A percentile compares a stretch with the other conserved stretches of the same genome.
These are phyloP conservation scores for Drosophila mauritiana DNA, from an alignment of 1,140 invertebrate species.

Conservation along the genomic window DNA sequence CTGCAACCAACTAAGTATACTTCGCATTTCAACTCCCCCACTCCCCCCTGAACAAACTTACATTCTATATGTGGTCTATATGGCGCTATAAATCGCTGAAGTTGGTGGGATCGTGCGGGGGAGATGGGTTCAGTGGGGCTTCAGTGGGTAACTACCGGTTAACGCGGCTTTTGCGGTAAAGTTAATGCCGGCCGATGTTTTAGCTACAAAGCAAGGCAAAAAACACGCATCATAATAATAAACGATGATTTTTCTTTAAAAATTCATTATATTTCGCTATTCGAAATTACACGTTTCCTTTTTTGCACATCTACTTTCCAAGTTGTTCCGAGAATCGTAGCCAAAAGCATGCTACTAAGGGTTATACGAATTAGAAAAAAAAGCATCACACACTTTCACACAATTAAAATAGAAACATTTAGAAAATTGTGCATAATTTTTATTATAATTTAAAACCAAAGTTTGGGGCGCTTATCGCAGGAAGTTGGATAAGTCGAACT, in stretches of 20 bases:
- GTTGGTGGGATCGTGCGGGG: slow-evolving; percentile 3
- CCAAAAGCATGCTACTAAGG: not conserved
- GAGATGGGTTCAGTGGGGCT: not conserved
- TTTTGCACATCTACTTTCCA: not conserved
- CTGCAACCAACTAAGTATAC: slow-evolving; percentile 40
- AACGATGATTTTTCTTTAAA: slow-evolving; percentile 9
- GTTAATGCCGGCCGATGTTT: slow-evolving; percentile 8
- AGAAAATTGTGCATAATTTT: too few species aligned
- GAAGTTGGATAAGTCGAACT: not conserved
- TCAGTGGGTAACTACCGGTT: slow-evolving; percentile 47
- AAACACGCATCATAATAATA: slow-evolving; percentile 5
- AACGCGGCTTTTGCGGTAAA: slow-evolving; percentile 44
- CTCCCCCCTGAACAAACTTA: not conserved
- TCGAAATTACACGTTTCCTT: slow-evolving; percentile 5
- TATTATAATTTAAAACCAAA: not conserved
- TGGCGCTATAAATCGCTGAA: slow-evolving; percentile 41
- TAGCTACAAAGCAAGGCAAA: not conserved
- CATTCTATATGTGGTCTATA: slow-evolving; percentile 24
- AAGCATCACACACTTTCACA: too few species aligned
- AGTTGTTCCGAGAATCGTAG: slow-evolving; percentile 2
- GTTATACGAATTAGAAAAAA: too few species aligned
- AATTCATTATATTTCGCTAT: slow-evolving; percentile 1
- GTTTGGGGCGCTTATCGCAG: not conserved
- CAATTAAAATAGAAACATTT: too few species aligned
- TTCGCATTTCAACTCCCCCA: slow-evolving; percentile 3